These are phyloP conservation scores for Clarias pachynema DNA, from an alignment of 2,797 vertebrate genomes.

Conservation along the genomic window DNA sequence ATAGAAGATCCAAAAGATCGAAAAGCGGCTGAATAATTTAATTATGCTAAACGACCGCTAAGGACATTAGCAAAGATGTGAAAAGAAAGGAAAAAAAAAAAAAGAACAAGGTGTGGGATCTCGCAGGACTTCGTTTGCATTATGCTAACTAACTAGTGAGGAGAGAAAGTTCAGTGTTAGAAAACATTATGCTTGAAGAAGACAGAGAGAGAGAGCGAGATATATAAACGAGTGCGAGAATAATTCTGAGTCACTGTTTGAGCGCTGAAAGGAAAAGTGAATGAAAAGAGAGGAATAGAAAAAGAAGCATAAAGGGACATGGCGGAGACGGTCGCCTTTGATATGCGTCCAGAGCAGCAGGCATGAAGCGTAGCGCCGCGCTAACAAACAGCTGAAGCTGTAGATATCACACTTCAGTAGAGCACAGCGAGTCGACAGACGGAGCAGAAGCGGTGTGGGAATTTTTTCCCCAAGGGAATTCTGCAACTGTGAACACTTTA, in stretches of 20 bases:
- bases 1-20: neutral
- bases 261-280: slow-evolving; percentile 9
- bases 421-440: slow-evolving; percentile 22
- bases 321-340: slow-evolving; percentile 30
- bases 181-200: neutral
- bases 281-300: neutral
- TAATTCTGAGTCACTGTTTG: slow-evolving; percentile 23
- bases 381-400: slow-evolving; percentile 24
- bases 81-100: neutral
- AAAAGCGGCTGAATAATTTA: neutral
- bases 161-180: neutral
- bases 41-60: slow-evolving; percentile 1
- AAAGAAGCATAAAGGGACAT: slow-evolving; percentile 6
- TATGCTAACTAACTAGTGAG: slow-evolving; percentile 6
- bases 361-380: slow-evolving; percentile 35
- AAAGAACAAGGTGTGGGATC: neutral
- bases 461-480: neutral
- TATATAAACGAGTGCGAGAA: neutral
- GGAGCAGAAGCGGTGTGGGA: slow-evolving; percentile 14
- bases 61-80: neutral
- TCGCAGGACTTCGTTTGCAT: neutral
- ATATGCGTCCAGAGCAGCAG: slow-evolving; percentile 44
- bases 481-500: too few relatives aligned
- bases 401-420: slow-evolving; percentile 42
- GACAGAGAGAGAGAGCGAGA: neutral